Base-by-base conservation (phyloP, 2,797 vertebrate genomes). In the Coreius guichenoti region DNA sequence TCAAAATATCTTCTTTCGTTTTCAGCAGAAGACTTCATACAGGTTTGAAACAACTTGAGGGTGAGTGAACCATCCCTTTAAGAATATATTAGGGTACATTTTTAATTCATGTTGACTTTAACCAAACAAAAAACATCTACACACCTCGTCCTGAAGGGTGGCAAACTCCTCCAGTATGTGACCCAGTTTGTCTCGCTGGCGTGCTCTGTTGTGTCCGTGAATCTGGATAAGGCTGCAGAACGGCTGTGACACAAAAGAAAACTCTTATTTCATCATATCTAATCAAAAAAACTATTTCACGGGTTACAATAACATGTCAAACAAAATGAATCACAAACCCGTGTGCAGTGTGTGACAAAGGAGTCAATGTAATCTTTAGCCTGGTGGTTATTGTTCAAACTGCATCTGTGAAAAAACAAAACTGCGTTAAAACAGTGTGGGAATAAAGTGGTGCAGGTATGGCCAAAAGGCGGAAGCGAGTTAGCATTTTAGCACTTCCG, bases 341-440 rank as follows among this genome's bases (percentile, higher is more conserved):
- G 95, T 88, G 98, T 96, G 86, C 98, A 99, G 87, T 99, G 98
- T 31, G 98, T 98, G 86, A 99, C 97, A 93, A 99, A 99, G 54
- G 98, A 99, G 92, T 99, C 98, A 67, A 99, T 98, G 93, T 98
- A 99, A 92, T 99, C 98, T 93, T 99, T 99, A 36, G 98, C 98
- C 90, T 99, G 98, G 91, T 98, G 98, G 92, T 98, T 99, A 92
- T 99, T 99, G 89, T 98, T 99, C 65, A 99, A 94, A 92, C 97
- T 99, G 92, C 98, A 99, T 89, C 98, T 99, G 81, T 21, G 88
- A 68, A 88, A 86, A 85, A 58, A 56, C 5, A 47, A 47, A 26
- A 47, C 3, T 0, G 23, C 3, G n/a, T 79, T 79, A 29, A 43
- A 78, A 36, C 31, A 58, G 23, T 2, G 13, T 17, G 21, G 21